phyloP scores from a whole-genome alignment of 92 coral and sea anemone genomes.

The Pocillopora grandis region DNA sequence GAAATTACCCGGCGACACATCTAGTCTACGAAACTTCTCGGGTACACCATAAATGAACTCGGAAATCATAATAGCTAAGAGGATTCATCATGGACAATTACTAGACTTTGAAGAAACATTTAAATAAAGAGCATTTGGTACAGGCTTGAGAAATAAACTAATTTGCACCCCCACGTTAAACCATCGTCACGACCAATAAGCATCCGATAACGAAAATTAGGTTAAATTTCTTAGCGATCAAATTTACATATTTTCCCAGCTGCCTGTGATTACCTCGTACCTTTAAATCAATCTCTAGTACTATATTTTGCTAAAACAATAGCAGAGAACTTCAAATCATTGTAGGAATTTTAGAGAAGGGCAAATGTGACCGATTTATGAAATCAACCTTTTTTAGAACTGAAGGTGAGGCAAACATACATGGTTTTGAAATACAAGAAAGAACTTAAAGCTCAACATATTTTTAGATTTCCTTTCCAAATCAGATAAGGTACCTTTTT shows the following conservation, averaged over 20 bases:
- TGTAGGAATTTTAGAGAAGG: not conserved
- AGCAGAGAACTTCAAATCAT: slow-evolving; percentile 6
- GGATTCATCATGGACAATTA: slow-evolving; percentile 9
- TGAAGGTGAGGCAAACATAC: not conserved
- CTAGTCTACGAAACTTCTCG: not conserved
- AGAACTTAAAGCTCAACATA: not conserved
- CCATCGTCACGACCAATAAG: slow-evolving; percentile 36
- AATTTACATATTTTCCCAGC: slow-evolving; percentile 44
- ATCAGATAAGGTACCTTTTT: not conserved
- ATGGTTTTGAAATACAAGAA: not conserved
- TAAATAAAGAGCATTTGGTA: slow-evolving; percentile 24
- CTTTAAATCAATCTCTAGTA: not conserved
- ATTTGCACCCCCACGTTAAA: slow-evolving; percentile 18
- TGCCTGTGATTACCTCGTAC: slow-evolving; percentile 9
- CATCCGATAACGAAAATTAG: slow-evolving; percentile 10
- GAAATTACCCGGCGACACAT: not conserved
- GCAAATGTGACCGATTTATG: not conserved
- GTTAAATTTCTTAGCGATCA: slow-evolving; percentile 21
- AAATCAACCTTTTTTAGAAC: not conserved
- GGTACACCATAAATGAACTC: not conserved
- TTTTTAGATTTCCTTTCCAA: not conserved
- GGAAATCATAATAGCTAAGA: not conserved
- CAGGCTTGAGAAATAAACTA: slow-evolving; percentile 8
- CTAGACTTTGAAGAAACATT: slow-evolving; percentile 15
- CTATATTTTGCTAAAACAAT: not conserved